A percentile compares a stretch with the other conserved stretches of the same genome.
Evolutionary conservation across 1,140 invertebrate species (phyloP).

Genomic region (Aphelenchoides fujianensis): DNA sequence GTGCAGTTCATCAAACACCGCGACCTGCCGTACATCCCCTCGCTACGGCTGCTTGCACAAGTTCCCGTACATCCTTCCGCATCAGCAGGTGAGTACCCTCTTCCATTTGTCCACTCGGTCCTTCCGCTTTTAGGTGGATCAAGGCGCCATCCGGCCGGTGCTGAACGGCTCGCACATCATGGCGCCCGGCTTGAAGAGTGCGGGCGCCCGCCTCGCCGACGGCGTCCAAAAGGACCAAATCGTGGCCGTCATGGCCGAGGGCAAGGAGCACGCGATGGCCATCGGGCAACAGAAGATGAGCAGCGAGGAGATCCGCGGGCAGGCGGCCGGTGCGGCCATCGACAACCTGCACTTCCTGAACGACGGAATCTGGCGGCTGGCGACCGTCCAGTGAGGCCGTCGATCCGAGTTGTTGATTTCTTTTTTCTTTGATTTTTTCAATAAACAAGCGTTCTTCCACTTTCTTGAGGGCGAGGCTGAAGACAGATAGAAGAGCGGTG

Average conservation of each 20-base stretch:
- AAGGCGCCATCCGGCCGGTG: conserved; percentile 96
- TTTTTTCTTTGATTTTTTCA: not conserved
- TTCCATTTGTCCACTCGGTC: no score
- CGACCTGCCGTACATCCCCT: conserved; percentile 65
- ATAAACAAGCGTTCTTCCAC: not conserved
- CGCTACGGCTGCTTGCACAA: conserved; percentile 67
- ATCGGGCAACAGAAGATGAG: conserved; percentile 61
- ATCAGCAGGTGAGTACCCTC: conserved; percentile 65
- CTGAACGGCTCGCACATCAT: conserved; percentile 99
- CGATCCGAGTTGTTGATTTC: not conserved
- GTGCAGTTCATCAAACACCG: conserved; percentile 63
- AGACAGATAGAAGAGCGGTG: no score
- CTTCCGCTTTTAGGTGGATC: conserved; percentile 81
- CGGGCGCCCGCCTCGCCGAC: conserved; percentile 80
- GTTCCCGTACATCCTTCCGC: conserved; percentile 67
- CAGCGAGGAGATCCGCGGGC: conserved; percentile 65
- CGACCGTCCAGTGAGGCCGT: conserved; percentile 21
- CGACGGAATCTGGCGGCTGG: conserved; percentile 83
- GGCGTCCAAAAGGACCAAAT: conserved; percentile 67
- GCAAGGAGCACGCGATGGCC: conserved; percentile 60
- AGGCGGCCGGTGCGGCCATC: conserved; percentile 95
- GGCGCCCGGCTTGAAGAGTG: conserved; percentile 96
- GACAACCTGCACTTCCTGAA: conserved; percentile 98
- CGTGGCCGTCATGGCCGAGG: conserved; percentile 61
- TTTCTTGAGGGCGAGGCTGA: no score